Conservation (phyloP, 2,113 vertebrate species). For the Stigmatopora nigra region DNA sequence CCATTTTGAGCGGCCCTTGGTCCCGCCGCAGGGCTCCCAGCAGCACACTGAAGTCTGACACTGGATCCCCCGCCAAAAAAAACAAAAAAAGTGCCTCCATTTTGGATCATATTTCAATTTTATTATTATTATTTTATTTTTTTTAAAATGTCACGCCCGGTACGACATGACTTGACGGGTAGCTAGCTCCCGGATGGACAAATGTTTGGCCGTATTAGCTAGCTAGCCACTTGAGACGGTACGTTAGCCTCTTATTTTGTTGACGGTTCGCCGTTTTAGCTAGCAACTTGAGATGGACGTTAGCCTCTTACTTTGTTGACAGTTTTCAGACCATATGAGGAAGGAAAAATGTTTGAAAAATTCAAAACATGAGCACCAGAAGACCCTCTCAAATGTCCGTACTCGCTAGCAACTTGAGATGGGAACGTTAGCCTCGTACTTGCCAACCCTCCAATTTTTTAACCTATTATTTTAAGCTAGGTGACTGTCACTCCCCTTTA, state of each 20-base stretch:
- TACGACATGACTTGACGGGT: neutral
- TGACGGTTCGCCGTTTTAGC: too few species aligned
- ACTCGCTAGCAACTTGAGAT: neutral
- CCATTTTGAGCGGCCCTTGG: slow-evolving; percentile 78
- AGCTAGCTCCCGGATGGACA: neutral
- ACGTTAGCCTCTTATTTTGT: neutral
- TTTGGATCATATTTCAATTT: neutral
- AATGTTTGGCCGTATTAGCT: neutral
- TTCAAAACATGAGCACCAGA: too few species aligned
- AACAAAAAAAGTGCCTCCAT: slow-evolving; percentile 80
- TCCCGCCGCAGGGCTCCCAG: slow-evolving; percentile 83
- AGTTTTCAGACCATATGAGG: too few species aligned
- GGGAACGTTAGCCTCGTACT: neutral
- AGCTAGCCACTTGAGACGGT: neutral
- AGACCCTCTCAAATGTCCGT: neutral
- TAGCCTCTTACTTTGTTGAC: too few species aligned
- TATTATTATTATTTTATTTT: neutral
- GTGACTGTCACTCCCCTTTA: too few species aligned
- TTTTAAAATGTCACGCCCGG: neutral
- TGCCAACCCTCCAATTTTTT: neutral
- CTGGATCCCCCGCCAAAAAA: slow-evolving; percentile 67
- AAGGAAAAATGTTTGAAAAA: too few species aligned
- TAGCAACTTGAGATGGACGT: too few species aligned
- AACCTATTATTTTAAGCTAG: too few species aligned
- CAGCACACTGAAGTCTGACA: slow-evolving; percentile 98